These are phyloP conservation scores for Marronus borbonicus DNA, from an alignment of 2,888 invertebrate species.

Conservation along the genomic window DNA sequence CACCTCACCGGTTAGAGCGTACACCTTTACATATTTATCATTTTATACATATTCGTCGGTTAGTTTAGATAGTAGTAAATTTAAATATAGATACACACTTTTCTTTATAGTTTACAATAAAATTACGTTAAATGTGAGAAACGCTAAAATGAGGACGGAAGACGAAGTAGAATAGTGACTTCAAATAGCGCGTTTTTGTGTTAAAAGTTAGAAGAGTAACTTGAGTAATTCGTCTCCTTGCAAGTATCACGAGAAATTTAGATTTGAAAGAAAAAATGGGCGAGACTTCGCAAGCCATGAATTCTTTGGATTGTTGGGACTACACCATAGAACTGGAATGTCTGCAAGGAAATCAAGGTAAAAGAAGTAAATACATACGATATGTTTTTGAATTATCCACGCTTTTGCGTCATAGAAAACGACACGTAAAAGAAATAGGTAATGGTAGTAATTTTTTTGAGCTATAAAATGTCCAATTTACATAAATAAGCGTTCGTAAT, in stretches of 20 bases:
- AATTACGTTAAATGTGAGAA: neutral
- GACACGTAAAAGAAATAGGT: neutral
- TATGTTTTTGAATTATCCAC: neutral
- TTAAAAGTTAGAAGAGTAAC: constrained; percentile 14
- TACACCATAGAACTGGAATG: constrained; percentile 88
- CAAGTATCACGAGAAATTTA: neutral
- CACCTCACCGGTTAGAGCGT: neutral
- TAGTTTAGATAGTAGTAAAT: neutral
- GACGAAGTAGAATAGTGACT: constrained; percentile 5
- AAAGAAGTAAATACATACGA: neutral
- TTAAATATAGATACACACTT: too few relatives aligned
- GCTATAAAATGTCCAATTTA: too few relatives aligned
- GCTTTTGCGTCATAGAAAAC: neutral
- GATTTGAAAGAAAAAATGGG: constrained; percentile 59
- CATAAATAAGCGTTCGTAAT: too few relatives aligned
- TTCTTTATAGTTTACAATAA: too few relatives aligned
- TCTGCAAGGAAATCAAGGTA: constrained; percentile 84
- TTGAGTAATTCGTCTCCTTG: constrained; percentile 19
- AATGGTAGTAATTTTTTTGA: neutral
- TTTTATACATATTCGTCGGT: neutral
- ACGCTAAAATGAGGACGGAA: constrained; percentile 12
- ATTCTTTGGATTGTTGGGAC: constrained; percentile 88
- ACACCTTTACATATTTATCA: constrained; percentile 3
- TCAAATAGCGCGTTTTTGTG: neutral
- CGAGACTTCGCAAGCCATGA: constrained; percentile 71